phyloP scores from a whole-genome alignment of 2,797 vertebrate species.

The Cossypha caffra region DNA sequence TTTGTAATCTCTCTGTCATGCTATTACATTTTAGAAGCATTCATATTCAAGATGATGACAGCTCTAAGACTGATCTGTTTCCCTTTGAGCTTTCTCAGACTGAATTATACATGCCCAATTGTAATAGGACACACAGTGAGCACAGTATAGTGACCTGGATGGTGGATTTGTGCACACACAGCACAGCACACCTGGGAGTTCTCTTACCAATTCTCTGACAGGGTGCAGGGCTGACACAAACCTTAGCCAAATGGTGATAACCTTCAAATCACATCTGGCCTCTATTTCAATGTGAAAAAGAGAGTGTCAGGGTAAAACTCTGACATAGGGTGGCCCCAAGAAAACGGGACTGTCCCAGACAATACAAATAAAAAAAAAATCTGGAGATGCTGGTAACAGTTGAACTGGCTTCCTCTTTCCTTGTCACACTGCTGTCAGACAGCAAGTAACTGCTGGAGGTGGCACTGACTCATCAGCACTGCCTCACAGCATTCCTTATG shows the following conservation, averaged over 20 bases:
- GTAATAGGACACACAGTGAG: not conserved
- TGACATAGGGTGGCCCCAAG: not conserved
- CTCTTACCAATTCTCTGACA: not conserved
- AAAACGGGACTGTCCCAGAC: not conserved
- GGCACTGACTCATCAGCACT: slow-evolving; percentile 9
- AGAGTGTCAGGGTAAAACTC: not conserved
- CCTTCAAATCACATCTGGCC: not conserved
- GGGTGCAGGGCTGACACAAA: not conserved
- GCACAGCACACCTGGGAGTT: not conserved
- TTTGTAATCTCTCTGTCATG: not conserved
- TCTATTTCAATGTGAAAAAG: not conserved
- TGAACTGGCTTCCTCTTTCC: not conserved
- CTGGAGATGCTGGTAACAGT: not conserved
- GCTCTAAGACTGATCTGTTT: not conserved
- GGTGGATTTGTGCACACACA: not conserved
- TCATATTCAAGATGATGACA: not conserved
- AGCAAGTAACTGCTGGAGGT: slow-evolving; percentile 20
- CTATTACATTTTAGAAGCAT: not conserved
- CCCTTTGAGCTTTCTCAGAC: not conserved
- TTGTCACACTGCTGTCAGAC: not conserved
- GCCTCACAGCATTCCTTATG: slow-evolving; percentile 17
- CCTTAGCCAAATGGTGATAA: not conserved
- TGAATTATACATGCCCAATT: not conserved
- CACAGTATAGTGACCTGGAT: not conserved
- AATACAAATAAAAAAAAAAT: not conserved